These are phyloP conservation scores for Galemys pyrenaicus DNA, from an alignment of 2,113 vertebrate genomes.

Conservation along the genomic window DNA sequence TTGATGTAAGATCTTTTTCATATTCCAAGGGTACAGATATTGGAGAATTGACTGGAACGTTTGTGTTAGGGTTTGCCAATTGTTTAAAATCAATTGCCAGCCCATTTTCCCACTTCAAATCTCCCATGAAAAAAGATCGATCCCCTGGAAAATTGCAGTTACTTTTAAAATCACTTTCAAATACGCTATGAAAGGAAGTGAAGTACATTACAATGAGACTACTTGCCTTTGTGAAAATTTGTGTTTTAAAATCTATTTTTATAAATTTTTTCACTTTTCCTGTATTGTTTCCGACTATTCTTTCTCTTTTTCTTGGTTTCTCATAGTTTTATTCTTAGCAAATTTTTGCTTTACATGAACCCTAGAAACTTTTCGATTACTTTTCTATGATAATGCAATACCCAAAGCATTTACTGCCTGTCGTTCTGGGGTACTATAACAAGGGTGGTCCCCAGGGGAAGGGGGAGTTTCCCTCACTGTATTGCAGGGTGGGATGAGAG, in stretches of 20 bases:
- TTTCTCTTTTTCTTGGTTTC: background rate
- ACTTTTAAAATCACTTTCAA: background rate
- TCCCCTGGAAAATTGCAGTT: background rate
- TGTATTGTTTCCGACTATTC: background rate
- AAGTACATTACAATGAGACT: background rate
- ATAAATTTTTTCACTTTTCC: background rate
- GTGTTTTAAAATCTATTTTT: background rate
- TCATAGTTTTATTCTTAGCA: background rate
- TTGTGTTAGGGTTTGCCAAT: background rate
- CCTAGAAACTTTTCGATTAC: background rate
- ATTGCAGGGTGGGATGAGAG: too few species aligned
- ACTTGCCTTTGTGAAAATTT: background rate
- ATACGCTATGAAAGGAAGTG: background rate
- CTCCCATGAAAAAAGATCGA: background rate
- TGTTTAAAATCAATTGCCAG: background rate
- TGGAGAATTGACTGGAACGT: background rate
- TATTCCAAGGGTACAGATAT: background rate
- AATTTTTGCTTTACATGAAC: background rate
- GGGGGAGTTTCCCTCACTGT: too few species aligned
- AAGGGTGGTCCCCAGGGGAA: too few species aligned
- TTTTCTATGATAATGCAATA: fast-evolving
- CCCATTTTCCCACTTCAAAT: background rate
- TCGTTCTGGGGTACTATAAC: background rate
- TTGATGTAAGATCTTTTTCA: background rate
- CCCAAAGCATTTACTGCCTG: background rate